Base-by-base conservation (phyloP, 2,113 vertebrate species). In the Euleptes europaea region DNA sequence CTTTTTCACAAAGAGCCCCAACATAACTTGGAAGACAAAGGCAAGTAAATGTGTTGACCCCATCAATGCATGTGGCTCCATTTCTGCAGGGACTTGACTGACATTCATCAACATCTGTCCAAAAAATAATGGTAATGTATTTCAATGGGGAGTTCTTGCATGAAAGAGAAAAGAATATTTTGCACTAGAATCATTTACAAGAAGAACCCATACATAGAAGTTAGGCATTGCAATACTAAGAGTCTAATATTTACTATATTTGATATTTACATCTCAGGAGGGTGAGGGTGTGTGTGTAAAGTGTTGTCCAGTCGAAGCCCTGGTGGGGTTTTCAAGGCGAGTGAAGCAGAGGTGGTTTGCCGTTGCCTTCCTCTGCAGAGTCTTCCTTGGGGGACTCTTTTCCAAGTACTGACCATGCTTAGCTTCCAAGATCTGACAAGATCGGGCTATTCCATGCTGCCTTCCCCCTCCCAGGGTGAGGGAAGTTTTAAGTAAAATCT, bases 1-100 rank as follows among this genome's bases (percentile, higher is more conserved):
- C 99, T 97, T 97, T 96, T 80, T 99, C 99, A 94, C 99, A 99
- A 82, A 97, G 96, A 51, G 95, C 92, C 69, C 99, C 99, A 1
- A 96, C 26, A 12, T 99, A 99, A 93, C 98, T 99, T 54, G 99
- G 97, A 21, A 99, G 97, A 91, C 99, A 99, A 65, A 98, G 90
- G 89, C 98, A 99, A 67, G 92, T 96, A 89, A 98, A 98, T 4
- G 94, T 97, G 88, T 97, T 98, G 82, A 98, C 89, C 1, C 97
- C 96, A 2, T 99, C 99, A 2, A 99, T 86, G 82, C 99, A 99
- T 0, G 98, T 98, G 65, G 97, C 98, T 93, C 99, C 99, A 84
- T 99, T 99, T 77, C 94, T 97, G 85, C 99, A 99, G 2, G 98
- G 98, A 75, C 98, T 99, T 76, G 97, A 97, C 51, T 99, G 98